Evolutionary conservation across 2,113 vertebrate genomes (phyloP).

Genomic region (Xiphophorus hellerii): DNA sequence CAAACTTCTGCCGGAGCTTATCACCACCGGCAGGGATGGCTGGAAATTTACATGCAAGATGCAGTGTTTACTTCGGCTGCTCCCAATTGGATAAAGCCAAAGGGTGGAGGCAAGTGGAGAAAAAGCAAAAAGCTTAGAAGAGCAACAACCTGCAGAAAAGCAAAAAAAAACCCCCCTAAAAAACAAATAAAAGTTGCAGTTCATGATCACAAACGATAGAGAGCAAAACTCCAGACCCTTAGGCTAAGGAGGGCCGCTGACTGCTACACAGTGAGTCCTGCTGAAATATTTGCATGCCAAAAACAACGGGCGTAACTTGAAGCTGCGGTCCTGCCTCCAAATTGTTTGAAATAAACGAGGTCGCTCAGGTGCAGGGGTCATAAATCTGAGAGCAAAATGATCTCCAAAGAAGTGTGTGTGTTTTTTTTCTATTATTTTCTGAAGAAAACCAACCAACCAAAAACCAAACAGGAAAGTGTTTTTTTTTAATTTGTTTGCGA

Average conservation of each 20-base stretch:
- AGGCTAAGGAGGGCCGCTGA: conserved; percentile 27
- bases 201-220: conserved; percentile 29
- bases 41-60: conserved; percentile 53
- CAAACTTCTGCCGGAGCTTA: conserved; percentile 36
- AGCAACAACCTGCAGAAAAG: conserved; percentile 24
- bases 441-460: no score
- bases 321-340: conserved; percentile 6
- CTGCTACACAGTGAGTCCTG: conserved; percentile 38
- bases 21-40: conserved; percentile 47
- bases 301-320: conserved; percentile 19
- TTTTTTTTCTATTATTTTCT: no score
- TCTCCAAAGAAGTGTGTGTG: no score
- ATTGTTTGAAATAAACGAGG: neutral
- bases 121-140: conserved; percentile 49
- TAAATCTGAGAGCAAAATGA: no score
- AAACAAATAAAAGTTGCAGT: conserved; percentile 21
- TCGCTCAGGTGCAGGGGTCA: no score
- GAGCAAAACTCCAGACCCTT: conserved; percentile 16
- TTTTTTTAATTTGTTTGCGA: no score
- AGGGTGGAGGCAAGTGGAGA: conserved; percentile 18
- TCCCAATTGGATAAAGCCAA: conserved; percentile 61
- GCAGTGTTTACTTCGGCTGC: conserved; percentile 62
- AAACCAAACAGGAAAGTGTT: no score
- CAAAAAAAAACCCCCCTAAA: conserved; percentile 11
- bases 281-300: conserved; percentile 52